phyloP scores from a whole-genome alignment of 2,797 vertebrate species.

The Alcedo atthis region DNA sequence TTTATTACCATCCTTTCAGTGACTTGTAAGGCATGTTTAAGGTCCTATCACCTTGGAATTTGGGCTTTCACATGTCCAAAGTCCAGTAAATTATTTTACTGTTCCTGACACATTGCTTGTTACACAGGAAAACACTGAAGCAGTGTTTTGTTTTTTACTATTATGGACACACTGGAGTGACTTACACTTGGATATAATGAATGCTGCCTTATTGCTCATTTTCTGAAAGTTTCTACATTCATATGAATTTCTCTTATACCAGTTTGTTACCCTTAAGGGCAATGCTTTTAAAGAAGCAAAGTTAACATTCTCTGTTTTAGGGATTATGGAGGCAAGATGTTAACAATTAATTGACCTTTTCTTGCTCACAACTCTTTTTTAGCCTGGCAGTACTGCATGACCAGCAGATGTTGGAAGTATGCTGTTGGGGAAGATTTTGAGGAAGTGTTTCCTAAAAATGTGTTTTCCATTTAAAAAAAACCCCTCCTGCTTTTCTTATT shows the following conservation, averaged over 20 bases:
- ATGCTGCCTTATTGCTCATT: background rate
- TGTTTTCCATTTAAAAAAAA: background rate
- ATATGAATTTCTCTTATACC: background rate
- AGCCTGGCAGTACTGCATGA: background rate
- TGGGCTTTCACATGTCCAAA: background rate
- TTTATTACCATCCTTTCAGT: background rate
- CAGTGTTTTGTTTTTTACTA: background rate
- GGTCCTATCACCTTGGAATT: background rate
- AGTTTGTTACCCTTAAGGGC: background rate
- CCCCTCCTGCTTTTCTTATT: background rate
- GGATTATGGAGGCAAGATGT: background rate
- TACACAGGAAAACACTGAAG: background rate
- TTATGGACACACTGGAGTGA: background rate
- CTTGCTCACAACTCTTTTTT: background rate
- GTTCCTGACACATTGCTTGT: background rate
- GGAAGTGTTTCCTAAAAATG: background rate
- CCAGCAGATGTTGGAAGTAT: background rate
- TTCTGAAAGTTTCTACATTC: background rate
- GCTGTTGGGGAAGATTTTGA: background rate
- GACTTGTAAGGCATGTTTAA: background rate
- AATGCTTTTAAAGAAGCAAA: background rate
- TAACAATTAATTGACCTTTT: background rate
- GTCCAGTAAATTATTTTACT: background rate
- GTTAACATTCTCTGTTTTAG: background rate
- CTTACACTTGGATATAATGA: background rate